Evolutionary conservation across 2,888 invertebrate genomes (phyloP), one percentile per base, ranked within the genome.

Genomic region (Drosophila hamatofila): DNA sequence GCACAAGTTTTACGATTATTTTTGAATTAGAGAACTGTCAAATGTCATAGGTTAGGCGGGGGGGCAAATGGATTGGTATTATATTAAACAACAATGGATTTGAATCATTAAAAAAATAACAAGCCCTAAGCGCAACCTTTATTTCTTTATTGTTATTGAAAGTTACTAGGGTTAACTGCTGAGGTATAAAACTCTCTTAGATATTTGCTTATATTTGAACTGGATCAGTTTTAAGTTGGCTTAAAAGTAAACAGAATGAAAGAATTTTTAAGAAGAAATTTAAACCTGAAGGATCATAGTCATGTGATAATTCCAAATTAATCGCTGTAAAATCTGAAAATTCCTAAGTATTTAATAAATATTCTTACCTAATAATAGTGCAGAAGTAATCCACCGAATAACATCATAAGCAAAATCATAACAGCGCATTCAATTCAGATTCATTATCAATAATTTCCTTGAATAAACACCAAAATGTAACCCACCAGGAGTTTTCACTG

Each of bases 31-130:
- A 56, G 51, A 78, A 74, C 66, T 74, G 75, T 67, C 67, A 78
- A 78, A 78, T 70, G 70, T 73, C 70, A 69, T 27, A 39, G 77
- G 63, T 57, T 37, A 76, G 21, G 18, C n/a, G 25, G n/a, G 54
- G 54, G 37, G 58, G 35, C 18, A 35, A n/a, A 39, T 41, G 21
- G 25, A 51, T 37, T 4, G 21, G 11, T 12, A 7, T 49, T 41
- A 30, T 48, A 39, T 37, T n/a, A n/a, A 49, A 33, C 12, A 37
- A 39, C 48, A 48, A 39, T 12, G 39, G 61, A 16, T 12, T n/a
- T 23, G n/a, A 39, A 12, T 48, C 6, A 2, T 27, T 1, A 18
- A n/a, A 21, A 44, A 27, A 11, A 23, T 30, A 21, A 21, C 18
- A 21, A 12, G 18, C 33, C 23, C 18, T 16, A n/a, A 23, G 12